phyloP scores from a whole-genome alignment of 2,888 invertebrate species.

The Diarsia dahlii region DNA sequence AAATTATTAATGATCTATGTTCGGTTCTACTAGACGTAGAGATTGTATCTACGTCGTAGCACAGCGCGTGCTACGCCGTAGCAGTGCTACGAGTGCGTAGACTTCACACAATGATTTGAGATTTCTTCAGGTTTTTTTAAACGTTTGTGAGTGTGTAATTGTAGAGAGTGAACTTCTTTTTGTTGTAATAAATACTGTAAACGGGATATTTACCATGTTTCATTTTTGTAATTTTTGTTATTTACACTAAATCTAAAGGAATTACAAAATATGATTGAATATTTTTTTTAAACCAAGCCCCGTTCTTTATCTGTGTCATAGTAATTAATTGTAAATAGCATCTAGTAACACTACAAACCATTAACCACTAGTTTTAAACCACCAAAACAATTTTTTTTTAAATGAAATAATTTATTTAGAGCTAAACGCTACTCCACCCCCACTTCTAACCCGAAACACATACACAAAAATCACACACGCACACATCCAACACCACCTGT shows the following conservation, averaged over 20 bases:
- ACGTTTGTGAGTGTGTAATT: neutral
- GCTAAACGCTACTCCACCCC: constrained; percentile 69
- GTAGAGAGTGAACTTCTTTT: neutral
- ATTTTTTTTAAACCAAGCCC: neutral
- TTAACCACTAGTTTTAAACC: too few relatives aligned
- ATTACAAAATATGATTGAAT: too few relatives aligned
- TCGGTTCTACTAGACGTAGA: neutral
- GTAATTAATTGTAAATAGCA: neutral
- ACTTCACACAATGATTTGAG: neutral
- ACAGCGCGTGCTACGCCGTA: constrained; percentile 39
- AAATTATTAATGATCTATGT: constrained; percentile 4
- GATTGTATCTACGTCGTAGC: constrained; percentile 4
- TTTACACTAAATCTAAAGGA: neutral
- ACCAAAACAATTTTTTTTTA: too few relatives aligned
- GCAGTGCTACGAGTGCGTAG: constrained; percentile 31
- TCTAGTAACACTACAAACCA: too few relatives aligned
- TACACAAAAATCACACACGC: constrained; percentile 71
- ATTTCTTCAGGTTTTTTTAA: neutral
- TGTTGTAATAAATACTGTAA: too few relatives aligned
- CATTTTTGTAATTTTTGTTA: neutral
- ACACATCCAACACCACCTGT: constrained; percentile 79
- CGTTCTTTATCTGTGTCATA: neutral
- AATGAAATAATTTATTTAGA: neutral
- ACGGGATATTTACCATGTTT: too few relatives aligned
- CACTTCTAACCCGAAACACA: constrained; percentile 65